These are phyloP conservation scores for Phyllostomus hastatus DNA, from an alignment of 2,113 vertebrate genomes.

Conservation along the genomic window DNA sequence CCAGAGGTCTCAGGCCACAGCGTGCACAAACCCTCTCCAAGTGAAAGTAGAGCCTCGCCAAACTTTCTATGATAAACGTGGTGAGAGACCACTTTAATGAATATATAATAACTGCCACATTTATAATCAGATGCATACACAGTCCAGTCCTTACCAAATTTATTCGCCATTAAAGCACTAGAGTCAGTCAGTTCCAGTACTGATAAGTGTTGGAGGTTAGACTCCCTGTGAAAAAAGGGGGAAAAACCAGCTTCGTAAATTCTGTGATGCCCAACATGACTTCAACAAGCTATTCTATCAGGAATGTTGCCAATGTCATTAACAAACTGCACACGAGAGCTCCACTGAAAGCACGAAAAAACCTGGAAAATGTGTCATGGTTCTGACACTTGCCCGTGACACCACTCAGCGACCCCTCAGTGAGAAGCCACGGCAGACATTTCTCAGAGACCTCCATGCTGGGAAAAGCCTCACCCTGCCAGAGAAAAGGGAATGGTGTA, in stretches of 20 bases:
- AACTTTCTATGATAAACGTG: background rate
- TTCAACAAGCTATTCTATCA: background rate
- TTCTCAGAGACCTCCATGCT: background rate
- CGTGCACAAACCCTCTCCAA: background rate
- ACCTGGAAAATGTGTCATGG: background rate
- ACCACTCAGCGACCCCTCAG: background rate
- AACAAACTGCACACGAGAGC: background rate
- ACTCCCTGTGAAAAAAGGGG: slow-evolving; percentile 85
- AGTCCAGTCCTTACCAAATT: slow-evolving; percentile 82
- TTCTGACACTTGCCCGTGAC: too few relatives aligned
- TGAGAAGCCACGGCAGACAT: background rate
- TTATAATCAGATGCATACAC: background rate
- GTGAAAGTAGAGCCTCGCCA: background rate
- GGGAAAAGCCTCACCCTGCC: background rate
- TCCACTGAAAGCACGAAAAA: background rate
- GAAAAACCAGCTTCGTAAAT: background rate
- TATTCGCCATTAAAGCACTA: slow-evolving; percentile 75
- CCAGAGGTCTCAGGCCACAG: background rate
- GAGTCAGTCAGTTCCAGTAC: slow-evolving; percentile 93
- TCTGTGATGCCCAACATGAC: background rate
- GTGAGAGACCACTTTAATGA: background rate
- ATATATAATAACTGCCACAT: background rate
- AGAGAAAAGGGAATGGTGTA: background rate
- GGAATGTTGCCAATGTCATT: background rate
- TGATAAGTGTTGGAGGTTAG: slow-evolving; percentile 94